Evolutionary conservation across 2,113 vertebrate species (phyloP), one percentile per base, ranked within the genome.

Genomic region (Mixornis gularis): DNA sequence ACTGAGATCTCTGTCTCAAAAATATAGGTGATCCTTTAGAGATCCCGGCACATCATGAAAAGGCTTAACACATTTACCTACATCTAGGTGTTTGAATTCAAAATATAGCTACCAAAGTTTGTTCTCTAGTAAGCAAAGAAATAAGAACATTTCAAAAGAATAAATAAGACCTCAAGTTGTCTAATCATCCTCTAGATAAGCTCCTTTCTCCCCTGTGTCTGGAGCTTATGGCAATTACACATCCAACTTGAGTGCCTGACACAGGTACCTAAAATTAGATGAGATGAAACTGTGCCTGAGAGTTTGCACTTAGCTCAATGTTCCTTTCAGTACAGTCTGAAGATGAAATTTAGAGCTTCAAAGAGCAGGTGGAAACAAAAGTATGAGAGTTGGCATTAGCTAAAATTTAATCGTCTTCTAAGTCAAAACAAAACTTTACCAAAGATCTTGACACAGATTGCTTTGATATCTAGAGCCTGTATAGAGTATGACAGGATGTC

Each of bases 211-310:
- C 59, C 29, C 36, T 79, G 4, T 77, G 26, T 71, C 62, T 36
- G 55, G 58, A 92, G 60, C 80, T 74, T 91, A 65, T 69, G 49
- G 85, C 78, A 95, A 65, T 84, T 81, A 68, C 10, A 53, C 49
- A 60, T 93, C 32, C 58, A 59, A 76, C 15, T 84, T 66, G 36
- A 59, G 53, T 68, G 87, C 66, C 73, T 94, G 74, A 82, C 85
- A 90, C 53, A 76, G 74, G 46, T 91, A 89, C 41, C 86, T 93
- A 92, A 94, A 94, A 93, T 95, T 87, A 92, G 91, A 68, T 40
- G 60, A 91, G 44, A 92, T 79, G 89, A 94, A 94, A 79, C 66
- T 89, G 69, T 91, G 81, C 87, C 85, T 24, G 4, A 87, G 77
- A 93, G 20, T 87, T 95, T 92, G 88, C 86, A 90, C 83, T 87